A percentile compares a stretch with the other conserved stretches of the same genome.
Evolutionary conservation across 2,113 vertebrate species (phyloP).

Genomic region (Pitta sordida): DNA sequence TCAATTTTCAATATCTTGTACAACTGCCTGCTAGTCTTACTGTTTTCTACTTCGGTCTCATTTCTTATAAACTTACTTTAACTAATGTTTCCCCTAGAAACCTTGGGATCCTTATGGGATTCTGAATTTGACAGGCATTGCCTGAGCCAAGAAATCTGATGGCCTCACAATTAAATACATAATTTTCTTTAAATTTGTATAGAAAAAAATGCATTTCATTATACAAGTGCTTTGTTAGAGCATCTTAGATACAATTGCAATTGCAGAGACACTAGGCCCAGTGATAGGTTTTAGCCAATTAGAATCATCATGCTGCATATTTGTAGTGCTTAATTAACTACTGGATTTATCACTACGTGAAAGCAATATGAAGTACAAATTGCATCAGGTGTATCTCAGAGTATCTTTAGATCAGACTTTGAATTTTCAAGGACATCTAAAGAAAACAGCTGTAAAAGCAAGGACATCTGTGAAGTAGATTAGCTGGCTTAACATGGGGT

Average conservation of each 20-base stretch:
- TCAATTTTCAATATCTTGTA: background rate
- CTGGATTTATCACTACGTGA: background rate
- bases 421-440: slow-evolving; percentile 32
- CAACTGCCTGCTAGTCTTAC: background rate
- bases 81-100: background rate
- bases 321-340: background rate
- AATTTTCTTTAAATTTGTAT: background rate
- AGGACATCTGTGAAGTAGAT: slow-evolving; percentile 51
- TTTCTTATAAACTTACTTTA: background rate
- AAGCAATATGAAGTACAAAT: background rate
- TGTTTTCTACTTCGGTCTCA: background rate
- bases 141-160: background rate
- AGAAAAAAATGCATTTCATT: background rate
- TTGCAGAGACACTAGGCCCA: background rate
- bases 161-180: background rate
- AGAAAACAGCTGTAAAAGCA: slow-evolving; percentile 51
- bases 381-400: background rate
- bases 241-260: background rate
- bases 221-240: background rate
- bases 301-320: background rate
- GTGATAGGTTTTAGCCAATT: background rate
- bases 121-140: background rate
- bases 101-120: background rate
- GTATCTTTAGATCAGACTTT: background rate
- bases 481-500: slow-evolving; percentile 33